phyloP scores from a whole-genome alignment of 1,140 invertebrate species.

The Drosophila neocordata region DNA sequence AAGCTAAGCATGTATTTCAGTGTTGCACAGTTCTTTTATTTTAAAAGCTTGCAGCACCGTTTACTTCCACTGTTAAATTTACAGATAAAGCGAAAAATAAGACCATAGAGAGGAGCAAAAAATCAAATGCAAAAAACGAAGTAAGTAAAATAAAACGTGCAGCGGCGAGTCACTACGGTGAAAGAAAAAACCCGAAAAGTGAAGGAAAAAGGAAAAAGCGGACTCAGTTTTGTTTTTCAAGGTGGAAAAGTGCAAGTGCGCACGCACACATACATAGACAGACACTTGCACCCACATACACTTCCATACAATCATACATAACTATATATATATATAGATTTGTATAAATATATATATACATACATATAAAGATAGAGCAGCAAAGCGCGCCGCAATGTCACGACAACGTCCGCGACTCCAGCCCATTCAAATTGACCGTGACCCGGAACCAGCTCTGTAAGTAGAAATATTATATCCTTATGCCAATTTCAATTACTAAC shows the following conservation, averaged over 20 bases:
- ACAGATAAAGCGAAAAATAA: constrained; percentile 21
- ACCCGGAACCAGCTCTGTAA: constrained; percentile 66
- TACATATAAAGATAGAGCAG: constrained; percentile 27
- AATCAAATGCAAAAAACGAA: constrained; percentile 36
- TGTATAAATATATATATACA: constrained; percentile 11
- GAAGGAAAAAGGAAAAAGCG: constrained; percentile 28
- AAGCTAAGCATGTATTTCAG: no score
- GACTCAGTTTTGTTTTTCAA: constrained; percentile 20
- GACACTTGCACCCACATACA: constrained; percentile 3
- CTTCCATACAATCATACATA: not conserved
- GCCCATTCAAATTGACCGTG: constrained; percentile 44
- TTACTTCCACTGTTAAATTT: no score
- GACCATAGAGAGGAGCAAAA: constrained; percentile 23
- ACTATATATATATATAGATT: constrained; percentile 2
- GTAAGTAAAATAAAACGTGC: constrained; percentile 18
- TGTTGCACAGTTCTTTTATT: no score
- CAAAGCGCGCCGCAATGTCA: constrained; percentile 53
- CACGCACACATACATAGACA: constrained; percentile 4
- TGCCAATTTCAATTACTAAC: not conserved
- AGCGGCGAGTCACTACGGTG: constrained; percentile 1
- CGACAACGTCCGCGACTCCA: constrained; percentile 50
- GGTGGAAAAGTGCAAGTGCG: constrained; percentile 7
- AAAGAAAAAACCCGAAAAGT: not conserved
- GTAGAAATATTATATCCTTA: constrained; percentile 23
- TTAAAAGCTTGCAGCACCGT: no score